Evolutionary conservation across 2,888 invertebrate species (phyloP).

Genomic region (Ormyrus nitidulus): DNA sequence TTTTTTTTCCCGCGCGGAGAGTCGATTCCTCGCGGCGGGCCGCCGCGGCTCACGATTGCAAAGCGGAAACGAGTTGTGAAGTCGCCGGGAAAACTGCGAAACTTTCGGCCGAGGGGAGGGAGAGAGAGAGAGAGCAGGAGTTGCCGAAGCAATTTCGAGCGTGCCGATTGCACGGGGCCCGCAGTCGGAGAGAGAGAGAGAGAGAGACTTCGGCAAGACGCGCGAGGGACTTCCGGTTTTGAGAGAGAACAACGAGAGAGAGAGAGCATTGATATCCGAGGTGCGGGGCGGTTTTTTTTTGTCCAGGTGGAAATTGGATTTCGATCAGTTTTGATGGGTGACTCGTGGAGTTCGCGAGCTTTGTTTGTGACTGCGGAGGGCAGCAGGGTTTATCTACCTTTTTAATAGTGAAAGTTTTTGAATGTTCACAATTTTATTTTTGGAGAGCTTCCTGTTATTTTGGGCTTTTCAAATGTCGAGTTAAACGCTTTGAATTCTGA

Average conservation of each 20-base stretch:
- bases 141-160: slow-evolving; percentile 51
- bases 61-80: slow-evolving; percentile 54
- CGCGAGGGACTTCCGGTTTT: neutral
- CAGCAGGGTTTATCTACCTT: no score
- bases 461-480: no score
- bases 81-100: slow-evolving; percentile 49
- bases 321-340: no score
- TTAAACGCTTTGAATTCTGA: no score
- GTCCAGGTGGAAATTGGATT: no score
- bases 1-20: no score
- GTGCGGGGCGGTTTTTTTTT: neutral
- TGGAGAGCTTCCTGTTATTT: no score
- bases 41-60: slow-evolving; percentile 12
- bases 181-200: neutral
- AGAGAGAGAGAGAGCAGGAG: slow-evolving; percentile 12
- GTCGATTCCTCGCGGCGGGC: no score
- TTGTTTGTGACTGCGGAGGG: no score
- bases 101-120: slow-evolving; percentile 14
- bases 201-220: neutral
- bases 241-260: neutral
- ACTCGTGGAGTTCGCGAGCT: no score
- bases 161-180: slow-evolving; percentile 49
- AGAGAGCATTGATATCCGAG: neutral
- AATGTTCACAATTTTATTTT: no score
- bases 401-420: no score